phyloP scores from a whole-genome alignment of 2,888 invertebrate species.

The Lochmaea capreae region DNA sequence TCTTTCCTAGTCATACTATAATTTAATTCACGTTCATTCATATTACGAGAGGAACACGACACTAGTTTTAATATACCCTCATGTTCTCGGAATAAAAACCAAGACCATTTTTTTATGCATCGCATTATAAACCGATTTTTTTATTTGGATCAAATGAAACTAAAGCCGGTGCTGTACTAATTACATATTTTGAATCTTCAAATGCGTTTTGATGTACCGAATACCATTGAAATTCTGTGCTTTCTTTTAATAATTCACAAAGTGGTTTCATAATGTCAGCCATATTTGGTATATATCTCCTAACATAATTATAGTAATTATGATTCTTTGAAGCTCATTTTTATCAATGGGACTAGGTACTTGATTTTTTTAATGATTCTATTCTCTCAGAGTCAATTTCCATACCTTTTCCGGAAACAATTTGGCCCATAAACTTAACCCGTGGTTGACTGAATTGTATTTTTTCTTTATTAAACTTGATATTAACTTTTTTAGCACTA shows the following conservation, averaged over 20 bases:
- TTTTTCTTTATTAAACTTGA: no score
- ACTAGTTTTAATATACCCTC: no score
- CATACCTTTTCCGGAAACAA: no score
- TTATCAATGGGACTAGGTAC: slow-evolving; percentile 35
- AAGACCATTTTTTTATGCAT: slow-evolving; percentile 43
- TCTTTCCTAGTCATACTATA: no score
- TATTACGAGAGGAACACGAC: no score
- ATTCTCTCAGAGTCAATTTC: slow-evolving; percentile 17
- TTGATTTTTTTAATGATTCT: slow-evolving; percentile 34
- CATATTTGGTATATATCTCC: slow-evolving; percentile 37
- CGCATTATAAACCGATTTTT: slow-evolving; percentile 43
- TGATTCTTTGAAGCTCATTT: slow-evolving; percentile 36
- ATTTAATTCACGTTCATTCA: no score
- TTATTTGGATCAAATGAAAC: slow-evolving; percentile 42
- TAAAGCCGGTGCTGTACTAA: slow-evolving; percentile 41
- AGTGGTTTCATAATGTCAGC: slow-evolving; percentile 40
- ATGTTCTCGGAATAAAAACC: slow-evolving; percentile 10
- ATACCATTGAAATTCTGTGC: no score
- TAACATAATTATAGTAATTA: slow-evolving; percentile 38
- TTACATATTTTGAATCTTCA: slow-evolving; percentile 41
- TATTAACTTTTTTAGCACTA: no score
- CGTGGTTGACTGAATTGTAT: no score
- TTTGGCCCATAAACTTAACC: no score
- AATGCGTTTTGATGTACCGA: no score
- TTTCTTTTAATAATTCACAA: slow-evolving; percentile 43